These are phyloP conservation scores for Styela plicata DNA, from an alignment of 23 tunicate species.

Conservation along the genomic window DNA sequence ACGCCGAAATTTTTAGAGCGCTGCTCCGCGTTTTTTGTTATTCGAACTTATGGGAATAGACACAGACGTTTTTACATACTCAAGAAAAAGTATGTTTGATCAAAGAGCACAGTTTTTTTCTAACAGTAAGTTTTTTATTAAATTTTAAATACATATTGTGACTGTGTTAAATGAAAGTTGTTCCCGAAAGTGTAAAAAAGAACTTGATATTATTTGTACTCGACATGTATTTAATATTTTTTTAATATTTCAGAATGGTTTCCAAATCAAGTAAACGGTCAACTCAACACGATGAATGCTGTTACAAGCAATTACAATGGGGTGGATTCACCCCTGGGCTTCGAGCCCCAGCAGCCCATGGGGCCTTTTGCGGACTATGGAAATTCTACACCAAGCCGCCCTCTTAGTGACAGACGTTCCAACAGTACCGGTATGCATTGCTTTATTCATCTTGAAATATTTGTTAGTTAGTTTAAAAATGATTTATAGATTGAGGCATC, in stretches of 20 bases:
- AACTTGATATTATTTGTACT: constrained; percentile 4
- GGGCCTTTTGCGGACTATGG: neutral
- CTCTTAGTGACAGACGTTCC: constrained; percentile 3
- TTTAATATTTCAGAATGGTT: constrained; percentile 24
- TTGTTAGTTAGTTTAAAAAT: too few species aligned
- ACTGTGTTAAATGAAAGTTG: too few species aligned
- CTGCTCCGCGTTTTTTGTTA: neutral
- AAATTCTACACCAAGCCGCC: constrained; percentile 6
- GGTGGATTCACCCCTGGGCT: constrained; percentile 20
- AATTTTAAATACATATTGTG: too few species aligned
- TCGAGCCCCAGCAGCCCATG: constrained; percentile 8
- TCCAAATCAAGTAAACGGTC: constrained; percentile 4
- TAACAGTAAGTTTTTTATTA: neutral
- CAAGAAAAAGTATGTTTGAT: constrained; percentile 1
- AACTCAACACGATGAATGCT: constrained; percentile 1
- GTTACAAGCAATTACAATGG: neutral
- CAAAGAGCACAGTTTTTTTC: constrained; percentile 11
- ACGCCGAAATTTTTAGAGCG: neutral
- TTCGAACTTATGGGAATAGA: neutral
- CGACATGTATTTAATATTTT: neutral
- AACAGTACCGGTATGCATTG: neutral
- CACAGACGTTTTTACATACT: neutral
- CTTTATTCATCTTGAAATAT: too few species aligned
- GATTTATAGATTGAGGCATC: too few species aligned
- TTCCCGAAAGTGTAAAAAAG: too few species aligned